phyloP scores from a whole-genome alignment of 1,140 invertebrate species.

The Campodea augens region DNA sequence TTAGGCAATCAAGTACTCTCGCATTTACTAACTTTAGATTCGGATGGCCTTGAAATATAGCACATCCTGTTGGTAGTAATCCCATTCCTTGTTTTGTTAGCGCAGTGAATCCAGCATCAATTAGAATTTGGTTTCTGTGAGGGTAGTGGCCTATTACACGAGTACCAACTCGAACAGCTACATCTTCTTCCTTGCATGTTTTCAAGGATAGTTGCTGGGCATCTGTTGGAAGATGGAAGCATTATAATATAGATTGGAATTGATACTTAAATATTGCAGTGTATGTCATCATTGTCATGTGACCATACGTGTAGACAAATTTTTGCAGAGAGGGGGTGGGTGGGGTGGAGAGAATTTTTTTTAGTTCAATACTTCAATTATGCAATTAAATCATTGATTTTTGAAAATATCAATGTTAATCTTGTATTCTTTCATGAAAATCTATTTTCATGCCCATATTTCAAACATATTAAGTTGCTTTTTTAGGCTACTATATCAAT shows the following conservation, averaged over 20 bases:
- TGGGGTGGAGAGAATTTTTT: background rate
- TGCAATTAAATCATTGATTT: background rate
- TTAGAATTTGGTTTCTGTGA: constrained; percentile 17
- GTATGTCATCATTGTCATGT: background rate
- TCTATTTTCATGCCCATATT: too few species aligned
- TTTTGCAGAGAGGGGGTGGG: background rate
- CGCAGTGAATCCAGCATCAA: constrained; percentile 22
- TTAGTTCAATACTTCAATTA: background rate
- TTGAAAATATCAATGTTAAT: too few species aligned
- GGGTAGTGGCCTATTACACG: constrained; percentile 21
- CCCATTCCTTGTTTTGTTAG: constrained; percentile 15
- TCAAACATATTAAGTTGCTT: too few species aligned
- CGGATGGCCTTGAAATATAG: constrained; percentile 16
- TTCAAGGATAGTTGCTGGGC: constrained; percentile 17
- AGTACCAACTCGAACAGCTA: constrained; percentile 20
- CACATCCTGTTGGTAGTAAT: constrained; percentile 10
- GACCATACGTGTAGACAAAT: background rate
- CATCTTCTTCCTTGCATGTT: constrained; percentile 16
- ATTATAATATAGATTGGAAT: background rate
- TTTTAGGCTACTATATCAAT: too few species aligned
- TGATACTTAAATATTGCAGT: background rate
- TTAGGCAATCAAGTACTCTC: background rate
- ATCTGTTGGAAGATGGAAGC: constrained; percentile 11
- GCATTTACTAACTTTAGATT: constrained; percentile 14
- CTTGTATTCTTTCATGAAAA: too few species aligned